Evolutionary conservation across 1,140 invertebrate species (phyloP), one percentile per base, ranked within the genome.

Genomic region (Apis laboriosa): DNA sequence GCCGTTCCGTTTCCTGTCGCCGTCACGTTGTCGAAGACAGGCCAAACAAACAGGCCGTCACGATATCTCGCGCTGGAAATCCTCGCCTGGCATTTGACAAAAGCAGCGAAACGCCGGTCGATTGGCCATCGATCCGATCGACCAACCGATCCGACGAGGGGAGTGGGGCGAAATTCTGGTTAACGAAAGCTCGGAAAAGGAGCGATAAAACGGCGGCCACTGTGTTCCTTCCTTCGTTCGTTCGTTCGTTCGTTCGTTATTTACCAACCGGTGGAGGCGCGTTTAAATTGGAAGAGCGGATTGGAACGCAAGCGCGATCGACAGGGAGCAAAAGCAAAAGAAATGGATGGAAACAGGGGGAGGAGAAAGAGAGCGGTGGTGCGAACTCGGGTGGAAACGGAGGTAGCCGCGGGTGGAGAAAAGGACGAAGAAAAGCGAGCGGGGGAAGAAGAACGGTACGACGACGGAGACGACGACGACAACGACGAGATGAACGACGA

Each of bases 31-130:
- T 74, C 67, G 80, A 64, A 71, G 92, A 94, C 92, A 92, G 91
- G 77, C 90, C 90, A 93, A 94, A 94, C 89, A 94, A 94, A 93
- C 92, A 89, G 34, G 58, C 83, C 74, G 89, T 93, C 93, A 87
- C 76, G 63, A 66, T 49, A 21, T 64, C 61, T 55, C 19, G 28
- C n/a, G 66, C 49, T 63, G 76, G 72, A 78, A 66, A 87, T 75
- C 34, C 21, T 34, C 49, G 17, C 9, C 19, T 19, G 68, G 70
- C n/a, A 51, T 51, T 67, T 43, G 64, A 67, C 64, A 67, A 53
- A 70, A 70, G 43, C 43, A 21, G 68, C 21, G 49, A 51, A 70
- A 53, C 49, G n/a, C 43, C 24, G 2, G 13, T n/a, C 8, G 63
- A 60, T 60, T 21, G 58, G 58, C 13, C 53, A 9, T 17, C n/a